Percentiles rank a stretch among this genome's conserved stretches.
Conservation (phyloP, 2,113 vertebrate genomes). For the Rynchops niger region DNA sequence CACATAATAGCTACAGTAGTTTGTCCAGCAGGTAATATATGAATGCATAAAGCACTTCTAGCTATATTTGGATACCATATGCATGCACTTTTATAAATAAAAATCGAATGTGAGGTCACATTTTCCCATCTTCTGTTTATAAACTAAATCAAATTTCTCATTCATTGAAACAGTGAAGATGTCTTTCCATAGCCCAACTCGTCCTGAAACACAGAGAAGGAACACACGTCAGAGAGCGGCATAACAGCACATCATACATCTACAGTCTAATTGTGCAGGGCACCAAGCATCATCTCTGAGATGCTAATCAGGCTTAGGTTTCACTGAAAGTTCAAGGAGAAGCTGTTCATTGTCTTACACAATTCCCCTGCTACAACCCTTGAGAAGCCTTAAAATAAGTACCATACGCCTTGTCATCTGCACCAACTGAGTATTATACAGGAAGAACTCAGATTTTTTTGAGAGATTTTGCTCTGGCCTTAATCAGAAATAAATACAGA, state of each 20-base stretch:
- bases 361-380: not conserved
- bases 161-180: constrained; percentile 99
- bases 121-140: constrained; percentile 98
- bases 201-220: constrained; percentile 78
- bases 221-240: not conserved
- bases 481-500: not conserved
- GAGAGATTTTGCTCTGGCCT: not conserved
- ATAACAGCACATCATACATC: not conserved
- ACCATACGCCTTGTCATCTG: not conserved
- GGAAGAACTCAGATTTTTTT: not conserved
- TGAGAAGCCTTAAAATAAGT: not conserved
- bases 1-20: constrained; percentile 62
- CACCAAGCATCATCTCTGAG: not conserved
- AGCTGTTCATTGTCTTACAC: not conserved
- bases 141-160: constrained; percentile 93
- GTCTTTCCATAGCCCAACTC: constrained; percentile 96
- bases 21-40: constrained; percentile 71
- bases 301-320: not conserved
- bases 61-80: constrained; percentile 56
- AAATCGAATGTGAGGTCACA: constrained; percentile 95
- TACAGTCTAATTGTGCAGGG: not conserved
- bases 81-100: constrained; percentile 84
- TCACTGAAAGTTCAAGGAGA: not conserved
- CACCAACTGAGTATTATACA: not conserved
- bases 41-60: constrained; percentile 73